phyloP scores from a whole-genome alignment of 92 coral and sea anemone species.

The Actinostola sp. region DNA sequence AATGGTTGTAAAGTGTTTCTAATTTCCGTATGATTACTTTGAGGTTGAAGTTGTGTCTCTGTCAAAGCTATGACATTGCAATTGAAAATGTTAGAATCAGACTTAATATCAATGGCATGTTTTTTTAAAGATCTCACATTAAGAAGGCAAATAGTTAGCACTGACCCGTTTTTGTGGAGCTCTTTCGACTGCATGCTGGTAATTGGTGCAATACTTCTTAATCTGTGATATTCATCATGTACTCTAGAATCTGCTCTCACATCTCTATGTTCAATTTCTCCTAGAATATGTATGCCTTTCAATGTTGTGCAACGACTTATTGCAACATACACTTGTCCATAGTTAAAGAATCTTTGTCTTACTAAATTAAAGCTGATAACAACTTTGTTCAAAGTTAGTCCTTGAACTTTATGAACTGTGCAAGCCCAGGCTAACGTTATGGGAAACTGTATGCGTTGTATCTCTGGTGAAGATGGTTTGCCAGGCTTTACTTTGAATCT shows the following conservation, averaged over 20 bases:
- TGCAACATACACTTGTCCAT: conserved; percentile 74
- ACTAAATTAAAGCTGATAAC: conserved; percentile 53
- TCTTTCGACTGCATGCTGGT: background rate
- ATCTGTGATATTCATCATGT: no score
- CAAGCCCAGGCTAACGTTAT: conserved; percentile 51
- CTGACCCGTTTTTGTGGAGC: background rate
- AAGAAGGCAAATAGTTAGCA: conserved; percentile 27
- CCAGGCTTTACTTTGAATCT: conserved; percentile 61
- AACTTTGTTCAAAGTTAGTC: conserved; percentile 44
- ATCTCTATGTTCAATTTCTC: conserved; percentile 52
- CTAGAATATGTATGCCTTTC: conserved; percentile 48
- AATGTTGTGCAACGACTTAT: conserved; percentile 59
- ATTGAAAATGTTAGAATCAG: conserved; percentile 30
- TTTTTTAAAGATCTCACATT: conserved; percentile 50
- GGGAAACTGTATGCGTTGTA: conserved; percentile 65
- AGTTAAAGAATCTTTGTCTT: conserved; percentile 58
- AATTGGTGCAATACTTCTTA: conserved; percentile 37
- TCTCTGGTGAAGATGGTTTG: conserved; percentile 69
- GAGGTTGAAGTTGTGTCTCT: conserved; percentile 58
- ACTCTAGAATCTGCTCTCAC: no score
- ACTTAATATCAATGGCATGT: conserved; percentile 58
- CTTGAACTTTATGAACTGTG: conserved; percentile 73
- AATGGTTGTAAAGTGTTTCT: conserved; percentile 42
- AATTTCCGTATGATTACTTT: conserved; percentile 25
- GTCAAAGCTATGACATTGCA: conserved; percentile 47